phyloP scores from a whole-genome alignment of 2,888 invertebrate genomes.

The Drosophila testacea region DNA sequence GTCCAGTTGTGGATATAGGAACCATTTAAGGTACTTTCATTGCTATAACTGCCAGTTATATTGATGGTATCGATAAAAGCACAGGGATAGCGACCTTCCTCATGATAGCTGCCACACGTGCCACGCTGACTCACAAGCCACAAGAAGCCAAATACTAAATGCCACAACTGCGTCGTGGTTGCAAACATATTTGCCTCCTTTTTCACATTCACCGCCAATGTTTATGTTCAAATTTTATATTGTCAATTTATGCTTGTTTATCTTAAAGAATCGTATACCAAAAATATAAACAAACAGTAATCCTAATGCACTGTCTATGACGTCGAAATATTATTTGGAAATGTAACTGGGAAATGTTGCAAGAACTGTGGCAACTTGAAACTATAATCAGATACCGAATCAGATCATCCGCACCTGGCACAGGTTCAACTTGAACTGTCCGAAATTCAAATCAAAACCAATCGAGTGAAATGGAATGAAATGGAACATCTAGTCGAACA shows the following conservation, averaged over 20 bases:
- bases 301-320: constrained; percentile 23
- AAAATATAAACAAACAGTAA: constrained; percentile 11
- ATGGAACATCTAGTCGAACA: constrained; percentile 21
- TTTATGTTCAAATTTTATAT: constrained; percentile 45
- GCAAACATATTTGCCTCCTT: constrained; percentile 32
- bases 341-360: neutral
- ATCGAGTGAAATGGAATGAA: constrained; percentile 37
- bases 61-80: constrained; percentile 82
- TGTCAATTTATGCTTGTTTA: constrained; percentile 48
- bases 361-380: neutral
- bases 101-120: constrained; percentile 40
- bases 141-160: constrained; percentile 10
- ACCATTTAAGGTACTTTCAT: constrained; percentile 42
- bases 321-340: constrained; percentile 1
- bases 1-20: constrained; percentile 80
- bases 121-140: constrained; percentile 30
- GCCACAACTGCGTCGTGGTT: constrained; percentile 47
- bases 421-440: constrained; percentile 51
- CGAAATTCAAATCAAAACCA: constrained; percentile 21
- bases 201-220: constrained; percentile 10
- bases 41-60: constrained; percentile 74
- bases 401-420: constrained; percentile 55
- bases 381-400: neutral
- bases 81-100: constrained; percentile 78
- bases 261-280: constrained; percentile 11